phyloP scores from a whole-genome alignment of 2,888 invertebrate species.

The Drosophila prolongata region DNA sequence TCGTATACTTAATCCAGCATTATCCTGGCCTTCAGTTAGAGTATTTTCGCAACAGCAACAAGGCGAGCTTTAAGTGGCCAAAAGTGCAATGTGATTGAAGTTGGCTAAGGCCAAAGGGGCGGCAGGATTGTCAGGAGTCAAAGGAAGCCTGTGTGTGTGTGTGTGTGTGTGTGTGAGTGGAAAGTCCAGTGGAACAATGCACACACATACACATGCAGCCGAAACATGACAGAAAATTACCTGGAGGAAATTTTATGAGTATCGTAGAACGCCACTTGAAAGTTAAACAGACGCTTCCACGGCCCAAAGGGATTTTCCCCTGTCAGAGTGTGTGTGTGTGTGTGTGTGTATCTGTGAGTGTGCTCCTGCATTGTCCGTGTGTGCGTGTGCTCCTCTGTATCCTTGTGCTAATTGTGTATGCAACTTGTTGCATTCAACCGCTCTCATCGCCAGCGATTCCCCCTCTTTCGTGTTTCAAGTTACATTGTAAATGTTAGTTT shows the following conservation, averaged over 20 bases:
- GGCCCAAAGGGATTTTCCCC: conserved; percentile 49
- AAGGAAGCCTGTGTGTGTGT: conserved; percentile 37
- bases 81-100: conserved; percentile 65
- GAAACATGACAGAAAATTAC: conserved; percentile 67
- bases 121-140: conserved; percentile 36
- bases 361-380: conserved; percentile 2
- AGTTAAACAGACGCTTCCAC: conserved; percentile 74
- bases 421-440: conserved; percentile 74
- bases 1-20: not conserved
- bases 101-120: conserved; percentile 27
- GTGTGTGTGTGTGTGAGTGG: conserved; percentile 17
- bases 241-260: conserved; percentile 79
- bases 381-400: conserved; percentile 36
- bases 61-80: conserved; percentile 73
- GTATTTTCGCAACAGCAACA: conserved; percentile 19
- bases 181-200: conserved; percentile 63
- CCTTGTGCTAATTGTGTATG: conserved; percentile 76
- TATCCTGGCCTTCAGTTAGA: not conserved
- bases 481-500: conserved; percentile 79
- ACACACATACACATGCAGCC: conserved; percentile 22
- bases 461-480: conserved; percentile 51
- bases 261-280: conserved; percentile 74
- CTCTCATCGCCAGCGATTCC: conserved; percentile 20
- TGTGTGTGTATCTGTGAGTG: conserved; percentile 18
- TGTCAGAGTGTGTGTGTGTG: not conserved